Conservation (phyloP, 2,113 vertebrate genomes). For the Cyrtonyx montezumae region DNA sequence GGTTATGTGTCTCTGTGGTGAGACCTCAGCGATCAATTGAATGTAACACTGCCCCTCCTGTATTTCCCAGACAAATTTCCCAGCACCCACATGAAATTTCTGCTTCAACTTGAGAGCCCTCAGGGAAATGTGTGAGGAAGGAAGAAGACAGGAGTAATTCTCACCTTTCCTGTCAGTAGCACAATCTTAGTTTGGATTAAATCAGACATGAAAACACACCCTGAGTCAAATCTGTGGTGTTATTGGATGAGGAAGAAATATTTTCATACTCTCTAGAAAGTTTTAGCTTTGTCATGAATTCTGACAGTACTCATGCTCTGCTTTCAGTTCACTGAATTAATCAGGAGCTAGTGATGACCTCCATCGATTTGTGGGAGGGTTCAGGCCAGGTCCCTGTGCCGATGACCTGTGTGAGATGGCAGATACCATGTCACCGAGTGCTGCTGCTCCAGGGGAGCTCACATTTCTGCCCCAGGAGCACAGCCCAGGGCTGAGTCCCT, state of each 20-base stretch:
- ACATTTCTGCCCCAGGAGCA: not conserved
- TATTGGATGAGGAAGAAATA: not conserved
- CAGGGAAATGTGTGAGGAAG: not conserved
- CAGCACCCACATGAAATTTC: not conserved
- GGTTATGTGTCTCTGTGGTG: not conserved
- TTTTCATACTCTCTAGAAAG: not conserved
- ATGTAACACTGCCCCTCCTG: not conserved
- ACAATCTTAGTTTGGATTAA: not conserved
- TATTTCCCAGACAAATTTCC: not conserved
- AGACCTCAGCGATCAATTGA: not conserved
- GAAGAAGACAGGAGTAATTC: not conserved
- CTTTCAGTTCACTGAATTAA: slow-evolving; percentile 52
- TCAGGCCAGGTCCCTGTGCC: not conserved
- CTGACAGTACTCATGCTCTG: not conserved
- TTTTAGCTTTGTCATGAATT: not conserved
- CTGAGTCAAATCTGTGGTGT: not conserved
- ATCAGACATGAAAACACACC: not conserved
- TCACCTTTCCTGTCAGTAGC: not conserved
- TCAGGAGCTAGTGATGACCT: not conserved
- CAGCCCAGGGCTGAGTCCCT: not conserved
- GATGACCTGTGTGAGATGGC: accelerated
- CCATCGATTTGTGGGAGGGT: not conserved
- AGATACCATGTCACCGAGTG: not conserved
- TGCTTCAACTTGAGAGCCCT: not conserved
- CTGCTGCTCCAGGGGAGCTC: not conserved